These are phyloP conservation scores for Neotoxoptera formosana DNA, from an alignment of 1,140 invertebrate genomes.

Conservation along the genomic window DNA sequence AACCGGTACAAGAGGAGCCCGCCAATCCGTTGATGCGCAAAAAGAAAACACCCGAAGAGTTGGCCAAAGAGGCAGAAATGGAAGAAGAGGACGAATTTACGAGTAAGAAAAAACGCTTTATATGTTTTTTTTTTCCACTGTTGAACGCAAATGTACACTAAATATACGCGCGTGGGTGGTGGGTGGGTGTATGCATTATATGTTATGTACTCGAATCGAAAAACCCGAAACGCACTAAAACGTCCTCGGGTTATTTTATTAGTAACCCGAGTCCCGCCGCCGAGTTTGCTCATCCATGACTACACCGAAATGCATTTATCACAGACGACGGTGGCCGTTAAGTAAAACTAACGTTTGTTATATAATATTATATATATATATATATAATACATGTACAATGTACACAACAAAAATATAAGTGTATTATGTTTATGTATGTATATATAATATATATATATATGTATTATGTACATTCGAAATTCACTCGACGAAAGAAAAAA, in stretches of 20 bases:
- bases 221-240: neutral
- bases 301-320: neutral
- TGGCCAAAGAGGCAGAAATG: conserved; percentile 92
- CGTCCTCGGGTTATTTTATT: neutral
- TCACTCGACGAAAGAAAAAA: neutral
- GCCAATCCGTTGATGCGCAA: conserved; percentile 92
- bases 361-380: neutral
- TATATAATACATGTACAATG: neutral
- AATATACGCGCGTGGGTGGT: neutral
- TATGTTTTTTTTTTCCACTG: neutral
- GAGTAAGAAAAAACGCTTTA: conserved; percentile 73
- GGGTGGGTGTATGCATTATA: neutral
- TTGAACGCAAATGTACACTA: neutral
- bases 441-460: too few species aligned
- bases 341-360: neutral
- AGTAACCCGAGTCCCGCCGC: neutral
- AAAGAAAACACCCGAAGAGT: conserved; percentile 96
- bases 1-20: conserved; percentile 79
- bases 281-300: neutral
- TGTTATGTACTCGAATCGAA: neutral
- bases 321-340: neutral
- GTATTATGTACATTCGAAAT: neutral
- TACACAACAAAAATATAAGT: neutral
- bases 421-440: neutral
- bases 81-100: conserved; percentile 96